Base-by-base conservation (phyloP, 1,140 invertebrate genomes). In the Polyergus mexicanus region DNA sequence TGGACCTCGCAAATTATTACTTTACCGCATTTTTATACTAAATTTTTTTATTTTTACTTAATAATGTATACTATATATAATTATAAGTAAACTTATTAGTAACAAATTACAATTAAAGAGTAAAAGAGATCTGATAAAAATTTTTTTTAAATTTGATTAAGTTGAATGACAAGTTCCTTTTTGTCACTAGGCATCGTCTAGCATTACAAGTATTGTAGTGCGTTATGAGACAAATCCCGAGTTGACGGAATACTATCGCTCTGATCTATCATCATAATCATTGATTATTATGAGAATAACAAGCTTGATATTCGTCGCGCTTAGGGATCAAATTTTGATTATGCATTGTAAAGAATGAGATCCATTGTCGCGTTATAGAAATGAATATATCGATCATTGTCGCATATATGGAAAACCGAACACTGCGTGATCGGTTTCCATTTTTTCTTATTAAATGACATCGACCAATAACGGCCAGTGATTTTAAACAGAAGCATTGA, bases 391-490 rank as follows among this genome's bases (percentile, higher is more conserved):
- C 25, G 41, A 22, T 60, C 35, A 41, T 65, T 65, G 65, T 32
- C 6, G 25, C 13, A 63, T 28, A 6, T 32, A 35, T 76, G 41
- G 56, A 47, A 22, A 77, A 11, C 16, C 38, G 19, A 65, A 41
- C n/a, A 44, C 19, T 19, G 19, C 11, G n/a, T 56, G 22, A 74
- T 25, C 11, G 22, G 35, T 35, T 68, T 60, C 51, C 13, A 58
- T 41, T 28, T 72, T 60, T 58, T 22, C 22, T 81, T 58, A 60
- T 58, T 81, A 44, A 72, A 28, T 19, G 41, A 72, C 77, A 71
- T 71, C 77, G 77, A 72, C 68, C 51, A 72, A 81, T 3, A 71
- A 60, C 38, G 68, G 78, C 78, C 78, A 83, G 78, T 83, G 78
- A 83, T 72, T 51, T 81, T 83, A 74, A 25, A 69, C 32, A 83